phyloP scores from a whole-genome alignment of 2,888 invertebrate species.

The Oscheius sp. region DNA sequence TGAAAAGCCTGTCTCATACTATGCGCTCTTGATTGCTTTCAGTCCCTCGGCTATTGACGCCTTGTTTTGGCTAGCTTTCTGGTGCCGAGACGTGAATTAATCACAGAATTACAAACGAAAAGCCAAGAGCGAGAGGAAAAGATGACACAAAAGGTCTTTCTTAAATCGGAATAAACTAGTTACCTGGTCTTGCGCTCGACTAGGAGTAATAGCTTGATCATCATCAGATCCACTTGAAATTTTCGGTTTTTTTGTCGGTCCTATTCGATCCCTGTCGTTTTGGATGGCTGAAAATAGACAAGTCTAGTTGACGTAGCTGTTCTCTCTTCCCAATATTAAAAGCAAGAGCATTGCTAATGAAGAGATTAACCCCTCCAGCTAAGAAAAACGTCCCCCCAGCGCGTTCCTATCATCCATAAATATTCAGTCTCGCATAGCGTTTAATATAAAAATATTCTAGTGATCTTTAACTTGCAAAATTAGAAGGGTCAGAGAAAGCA shows the following conservation, averaged over 20 bases:
- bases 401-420: slow-evolving; percentile 9
- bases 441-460: background rate
- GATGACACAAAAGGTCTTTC: background rate
- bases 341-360: slow-evolving; percentile 8
- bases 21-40: slow-evolving; percentile 7
- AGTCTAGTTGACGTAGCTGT: background rate
- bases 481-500: background rate
- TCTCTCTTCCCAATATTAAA: background rate
- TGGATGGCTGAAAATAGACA: slow-evolving; percentile 65
- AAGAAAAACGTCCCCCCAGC: no score
- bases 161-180: no score
- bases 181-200: slow-evolving; percentile 52
- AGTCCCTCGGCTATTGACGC: slow-evolving; percentile 6
- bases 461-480: background rate
- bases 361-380: slow-evolving; percentile 7
- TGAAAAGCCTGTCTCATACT: slow-evolving; percentile 33
- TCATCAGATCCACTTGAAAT: slow-evolving; percentile 57
- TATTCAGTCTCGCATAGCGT: slow-evolving; percentile 18
- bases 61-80: slow-evolving; percentile 14
- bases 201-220: slow-evolving; percentile 54
- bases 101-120: slow-evolving; percentile 16
- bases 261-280: slow-evolving; percentile 69
- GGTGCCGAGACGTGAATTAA: slow-evolving; percentile 20
- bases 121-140: background rate
- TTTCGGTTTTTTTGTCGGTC: slow-evolving; percentile 67